These are phyloP conservation scores for Pheosia gnoma DNA, from an alignment of 2,888 invertebrate species.

Conservation along the genomic window DNA sequence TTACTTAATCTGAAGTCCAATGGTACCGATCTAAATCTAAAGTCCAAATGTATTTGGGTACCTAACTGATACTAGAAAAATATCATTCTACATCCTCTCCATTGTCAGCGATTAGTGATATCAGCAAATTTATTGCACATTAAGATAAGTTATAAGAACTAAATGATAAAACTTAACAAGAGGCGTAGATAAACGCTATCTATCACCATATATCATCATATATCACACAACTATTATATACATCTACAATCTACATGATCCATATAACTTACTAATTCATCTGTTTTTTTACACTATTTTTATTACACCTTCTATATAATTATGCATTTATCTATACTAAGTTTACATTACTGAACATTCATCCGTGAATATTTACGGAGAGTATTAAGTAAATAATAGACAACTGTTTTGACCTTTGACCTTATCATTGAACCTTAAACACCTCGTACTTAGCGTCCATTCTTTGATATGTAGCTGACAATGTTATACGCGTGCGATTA, in stretches of 20 bases:
- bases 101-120: slow-evolving; percentile 2
- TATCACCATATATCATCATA: no score
- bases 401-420: no score
- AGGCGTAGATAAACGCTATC: slow-evolving; percentile 20
- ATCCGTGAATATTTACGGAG: no score
- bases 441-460: neutral
- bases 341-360: no score
- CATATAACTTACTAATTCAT: no score
- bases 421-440: neutral
- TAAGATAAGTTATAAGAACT: slow-evolving; percentile 8
- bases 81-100: neutral
- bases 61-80: neutral
- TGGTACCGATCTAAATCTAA: neutral
- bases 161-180: slow-evolving; percentile 19
- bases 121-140: slow-evolving; percentile 20
- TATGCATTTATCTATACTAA: no score
- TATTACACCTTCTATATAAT: no score
- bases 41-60: neutral
- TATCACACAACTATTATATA: no score
- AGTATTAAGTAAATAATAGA: no score
- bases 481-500: neutral
- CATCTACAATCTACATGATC: no score
- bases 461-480: neutral
- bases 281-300: no score
- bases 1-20: no score